Evolutionary conservation across 2,888 invertebrate genomes (phyloP), one percentile per base, ranked within the genome.

Genomic region (Agrotis ipsilon): DNA sequence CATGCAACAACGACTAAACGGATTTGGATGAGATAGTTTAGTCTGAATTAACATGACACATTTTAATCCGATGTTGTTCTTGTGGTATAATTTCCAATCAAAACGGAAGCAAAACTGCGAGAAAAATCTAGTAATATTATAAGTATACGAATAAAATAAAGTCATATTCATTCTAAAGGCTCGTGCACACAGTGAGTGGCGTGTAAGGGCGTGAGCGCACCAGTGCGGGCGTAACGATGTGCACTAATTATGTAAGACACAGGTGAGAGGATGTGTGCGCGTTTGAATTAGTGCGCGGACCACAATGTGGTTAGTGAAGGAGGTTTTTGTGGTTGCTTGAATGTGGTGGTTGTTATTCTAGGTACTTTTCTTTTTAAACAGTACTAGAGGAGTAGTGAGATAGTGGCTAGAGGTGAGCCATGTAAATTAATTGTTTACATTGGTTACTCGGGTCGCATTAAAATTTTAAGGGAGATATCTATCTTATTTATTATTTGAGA

Each of bases 231-330:
- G 77, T 86, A 85, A 86, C 72, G 83, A 82, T 83, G 84, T 78
- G 80, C 82, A 70, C 83, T 83, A 83, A 86, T 85, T 86, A 81
- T 81, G 78, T 63, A 64, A 71, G 75, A 74, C 67, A 78, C 57
- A 52, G 48, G 48, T 73, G 68, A 73, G 66, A 76, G 70, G 65
- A 60, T 67, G 57, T 71, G 64, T 32, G 49, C 43, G 64, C 45
- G 59, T 69, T 49, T 55, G 55, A 67, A 72, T 81, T 64, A 69
- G 65, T 68, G 73, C 54, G 66, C 46, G 55, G 66, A 52, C 61
- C 68, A 68, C 58, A 51, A 63, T 72, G 59, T 64, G 66, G 48
- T 55, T 1, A 19, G 45, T 45, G 45, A 46, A 63, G 61, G 48
- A 59, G 32, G 57, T 54, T 52, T 52, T 75, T 62, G 61, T 62